Base-by-base conservation (phyloP, 92 coral and sea anemone genomes). In the Micromussa lordhowensis region DNA sequence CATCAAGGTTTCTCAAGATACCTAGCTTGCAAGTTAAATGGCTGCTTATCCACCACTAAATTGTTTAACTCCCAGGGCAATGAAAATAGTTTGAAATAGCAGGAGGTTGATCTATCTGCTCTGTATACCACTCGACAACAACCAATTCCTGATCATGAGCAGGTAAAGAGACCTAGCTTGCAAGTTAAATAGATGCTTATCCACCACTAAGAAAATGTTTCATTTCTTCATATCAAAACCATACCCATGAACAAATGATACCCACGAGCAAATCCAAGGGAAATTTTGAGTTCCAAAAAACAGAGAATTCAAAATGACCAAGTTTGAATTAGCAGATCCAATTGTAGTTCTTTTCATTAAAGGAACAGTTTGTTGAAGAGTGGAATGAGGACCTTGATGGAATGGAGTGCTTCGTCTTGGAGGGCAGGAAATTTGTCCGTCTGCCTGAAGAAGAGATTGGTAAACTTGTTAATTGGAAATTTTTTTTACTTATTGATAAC, bases 381-480 rank as follows among this genome's bases (percentile, higher is more conserved):
- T 97, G 99, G 99, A 97, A 97, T 78, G 99, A 97, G 81, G 99
- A 97, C 63, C 92, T 97, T 53, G 99, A 97, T 93, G 99, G 99
- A 76, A 97, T 97, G 99, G 99, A 97, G 74, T 97, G 98, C 90
- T 97, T 97, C 88, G 99, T 97, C 48, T 94, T 97, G 63, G 99
- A 97, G 63, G 97, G 98, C 69, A 89, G 91, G 78, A 97, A 97
- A 85, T 95, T 97, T 89, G 98, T 96, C 82, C 86, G 99, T 79
- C 90, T 95, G 3, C 99, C 99, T 49, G 99, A 97, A 77, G 99
- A 97, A 40, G 98, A 97, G 81, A 97, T 95, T 73, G 99, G 99
- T 97, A 68, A 57, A 85, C 2, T 57, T 9, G 31, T 34, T 81
- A 8, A 32, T 55, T 80, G 57, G 40, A 61, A 61, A 24, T 22